These are phyloP conservation scores for Neodiprion virginianus DNA, from an alignment of 1,140 invertebrate genomes.

Conservation along the genomic window DNA sequence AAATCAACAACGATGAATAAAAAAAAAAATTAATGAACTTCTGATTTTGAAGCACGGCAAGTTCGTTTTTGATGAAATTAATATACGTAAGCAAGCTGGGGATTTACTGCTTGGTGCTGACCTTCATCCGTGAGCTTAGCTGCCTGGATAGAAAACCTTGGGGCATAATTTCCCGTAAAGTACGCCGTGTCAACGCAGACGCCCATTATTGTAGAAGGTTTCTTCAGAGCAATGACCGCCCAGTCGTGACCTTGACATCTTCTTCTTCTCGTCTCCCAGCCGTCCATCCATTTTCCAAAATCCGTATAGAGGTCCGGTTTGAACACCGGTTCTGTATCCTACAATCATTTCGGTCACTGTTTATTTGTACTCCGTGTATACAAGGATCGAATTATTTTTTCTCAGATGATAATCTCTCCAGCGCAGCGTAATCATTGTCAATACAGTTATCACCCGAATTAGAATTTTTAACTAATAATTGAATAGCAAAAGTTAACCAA, in stretches of 20 bases:
- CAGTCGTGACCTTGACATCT: constrained; percentile 70
- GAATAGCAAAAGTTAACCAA: too few species aligned
- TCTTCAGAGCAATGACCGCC: constrained; percentile 68
- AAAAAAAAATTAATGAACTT: too few species aligned
- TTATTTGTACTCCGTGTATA: too few species aligned
- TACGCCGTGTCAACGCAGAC: constrained; percentile 70
- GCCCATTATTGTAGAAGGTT: constrained; percentile 66
- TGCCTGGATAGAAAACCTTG: constrained; percentile 71
- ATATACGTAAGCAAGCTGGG: neutral
- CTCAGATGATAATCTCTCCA: too few species aligned
- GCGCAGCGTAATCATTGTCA: neutral
- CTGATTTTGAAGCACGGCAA: neutral
- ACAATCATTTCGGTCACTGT: neutral
- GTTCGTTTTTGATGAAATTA: constrained; percentile 12
- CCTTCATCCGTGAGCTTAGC: constrained; percentile 62
- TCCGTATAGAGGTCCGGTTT: constrained; percentile 68
- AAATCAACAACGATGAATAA: constrained; percentile 30
- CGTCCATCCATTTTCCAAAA: constrained; percentile 77
- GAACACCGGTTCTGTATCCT: constrained; percentile 65
- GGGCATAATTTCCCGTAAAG: constrained; percentile 74
- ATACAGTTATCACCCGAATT: too few species aligned
- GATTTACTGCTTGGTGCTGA: constrained; percentile 31
- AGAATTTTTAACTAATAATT: too few species aligned
- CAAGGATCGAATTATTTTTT: too few species aligned
- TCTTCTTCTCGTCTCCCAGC: constrained; percentile 74